Evolutionary conservation across 2,888 invertebrate species (phyloP), one percentile per base, ranked within the genome.

Genomic region (Microchrysa polita): DNA sequence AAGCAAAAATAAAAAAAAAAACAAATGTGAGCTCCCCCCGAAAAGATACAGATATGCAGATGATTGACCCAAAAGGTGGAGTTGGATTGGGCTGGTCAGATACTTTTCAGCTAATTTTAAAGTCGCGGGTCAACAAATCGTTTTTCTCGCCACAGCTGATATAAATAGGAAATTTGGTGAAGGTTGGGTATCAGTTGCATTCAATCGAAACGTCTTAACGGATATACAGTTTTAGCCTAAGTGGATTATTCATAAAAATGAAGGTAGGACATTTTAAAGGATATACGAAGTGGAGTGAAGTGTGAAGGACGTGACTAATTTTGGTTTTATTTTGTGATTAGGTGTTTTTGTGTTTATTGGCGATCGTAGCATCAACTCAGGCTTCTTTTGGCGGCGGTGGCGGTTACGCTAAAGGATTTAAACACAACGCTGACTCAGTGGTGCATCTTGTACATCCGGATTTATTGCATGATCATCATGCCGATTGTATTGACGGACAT

Each of bases 391-490:
- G 40, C 20, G 55, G 55, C 23, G 14, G n/a, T 14, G 27, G 48
- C n/a, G 69, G 69, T 0, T 55, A 55, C 20, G 69, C 55, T 4
- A 48, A 23, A 48, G 48, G 48, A 48, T 65, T 48, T n/a, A 4
- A 12, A 12, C 34, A 61, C 7, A 23, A 27, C 10, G 20, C 55
- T 14, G 69, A 69, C 55, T 14, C 52, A 5, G 69, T 69, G 4
- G 23, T 69, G 1, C 69, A 69, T 57, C 5, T 69, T 34, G 55
- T 69, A 10, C 69, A 69, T 69, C 69, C 69, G 2, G 69, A 69
- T 18, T 18, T 69, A 10, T 27, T 69, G 12, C 27, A 69, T 55
- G 48, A 67, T 16, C 16, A 42, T 23, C 27, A 42, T 18, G 20
- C 18, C 5, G 52, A 48, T 14, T 23, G 14, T 12, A 23, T 22